Evolutionary conservation across 2,888 invertebrate species (phyloP), one percentile per base, ranked within the genome.

Genomic region (Gandaritis pyraliata): DNA sequence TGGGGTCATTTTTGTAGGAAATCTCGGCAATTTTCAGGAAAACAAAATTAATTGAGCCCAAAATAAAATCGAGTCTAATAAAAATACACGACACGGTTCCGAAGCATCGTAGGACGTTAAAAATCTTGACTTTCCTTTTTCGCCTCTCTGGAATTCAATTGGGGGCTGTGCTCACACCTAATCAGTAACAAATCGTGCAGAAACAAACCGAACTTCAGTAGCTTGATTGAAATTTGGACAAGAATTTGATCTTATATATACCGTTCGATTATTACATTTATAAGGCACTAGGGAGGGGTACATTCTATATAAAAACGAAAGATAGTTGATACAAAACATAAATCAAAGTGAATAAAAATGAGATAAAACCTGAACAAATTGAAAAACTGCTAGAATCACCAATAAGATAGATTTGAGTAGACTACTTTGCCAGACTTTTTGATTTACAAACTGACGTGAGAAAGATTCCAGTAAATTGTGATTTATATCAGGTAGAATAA

Each of bases 131-230:
- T 77, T 77, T 80, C 77, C 77, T 78, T 77, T 72, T 64, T 61
- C 48, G 53, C 60, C 64, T 70, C 73, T 72, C 72, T 56, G 77
- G 74, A 82, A 82, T 86, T 83, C 79, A 81, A 82, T 83, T 78
- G 73, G 75, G 75, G 75, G 76, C 69, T 80, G 38, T 50, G 61
- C 65, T 64, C 58, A 60, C 65, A 68, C 70, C 68, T 81, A 86
- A 86, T 87, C 87, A 81, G 76, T 59, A 76, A 70, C 76, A 83
- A 86, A 84, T 86, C 87, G 87, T 86, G 87, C 86, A 84, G 85
- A 87, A 86, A 72, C 68, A 68, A 77, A 74, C 71, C 71, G 74
- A 78, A 79, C 80, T 67, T 81, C 82, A 83, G 59, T 64, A 52
- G 83, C 82, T 75, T 64, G 76, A 72, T 71, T 74, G 81, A 84